Percentiles rank a stretch among this genome's conserved stretches.
phyloP scores from a whole-genome alignment of 2,113 vertebrate species.

The Coracopsis vasa region DNA sequence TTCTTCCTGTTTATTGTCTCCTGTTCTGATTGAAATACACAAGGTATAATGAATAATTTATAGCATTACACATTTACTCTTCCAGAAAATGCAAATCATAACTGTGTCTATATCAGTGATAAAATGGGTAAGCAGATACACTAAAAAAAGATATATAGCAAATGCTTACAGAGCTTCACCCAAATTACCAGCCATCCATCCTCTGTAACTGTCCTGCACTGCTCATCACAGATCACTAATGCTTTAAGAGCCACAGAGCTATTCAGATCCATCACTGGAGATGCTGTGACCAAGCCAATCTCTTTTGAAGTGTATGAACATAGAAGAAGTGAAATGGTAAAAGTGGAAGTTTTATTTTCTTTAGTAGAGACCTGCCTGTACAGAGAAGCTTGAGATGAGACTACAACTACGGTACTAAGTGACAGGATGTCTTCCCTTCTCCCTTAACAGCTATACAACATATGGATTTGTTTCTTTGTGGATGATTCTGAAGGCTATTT shows the following conservation, averaged over 20 bases:
- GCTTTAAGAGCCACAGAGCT: neutral
- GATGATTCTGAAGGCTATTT: neutral
- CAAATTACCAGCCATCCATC: neutral
- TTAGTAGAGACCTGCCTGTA: neutral
- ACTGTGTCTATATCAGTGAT: neutral
- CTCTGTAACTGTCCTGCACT: neutral
- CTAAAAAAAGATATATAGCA: conserved; percentile 5
- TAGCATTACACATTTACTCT: neutral
- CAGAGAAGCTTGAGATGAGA: neutral
- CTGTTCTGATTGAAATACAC: conserved; percentile 2
- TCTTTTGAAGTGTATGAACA: neutral
- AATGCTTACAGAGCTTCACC: neutral
- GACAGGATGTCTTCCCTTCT: neutral
- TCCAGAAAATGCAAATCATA: conserved; percentile 41
- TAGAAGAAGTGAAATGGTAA: neutral
- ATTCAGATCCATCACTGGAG: neutral
- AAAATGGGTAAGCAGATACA: neutral
- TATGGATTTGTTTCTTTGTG: neutral
- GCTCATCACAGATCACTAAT: neutral
- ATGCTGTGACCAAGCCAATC: neutral
- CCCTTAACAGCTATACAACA: neutral
- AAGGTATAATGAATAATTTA: conserved; percentile 49
- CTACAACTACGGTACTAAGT: neutral
- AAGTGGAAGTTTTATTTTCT: neutral
- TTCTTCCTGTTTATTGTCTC: neutral